Conservation (phyloP, 2,113 vertebrate genomes). For the Poeciliopsis prolifica region DNA sequence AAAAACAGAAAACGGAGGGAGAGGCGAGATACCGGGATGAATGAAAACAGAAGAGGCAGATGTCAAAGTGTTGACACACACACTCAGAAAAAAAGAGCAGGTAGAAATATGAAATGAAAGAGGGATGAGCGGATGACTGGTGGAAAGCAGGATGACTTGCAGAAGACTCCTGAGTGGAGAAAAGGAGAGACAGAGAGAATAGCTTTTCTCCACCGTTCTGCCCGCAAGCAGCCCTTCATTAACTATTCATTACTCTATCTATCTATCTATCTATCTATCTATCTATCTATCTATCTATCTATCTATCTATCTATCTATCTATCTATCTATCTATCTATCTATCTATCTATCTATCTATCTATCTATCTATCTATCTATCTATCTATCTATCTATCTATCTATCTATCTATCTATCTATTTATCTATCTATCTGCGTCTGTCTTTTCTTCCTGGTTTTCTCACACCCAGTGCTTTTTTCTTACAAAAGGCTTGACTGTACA, state of each 20-base stretch:
- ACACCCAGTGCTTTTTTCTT: conserved; percentile 31
- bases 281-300: conserved; percentile 59
- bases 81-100: not conserved
- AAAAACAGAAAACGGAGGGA: conserved; percentile 21
- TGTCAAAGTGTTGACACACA: conserved; percentile 16
- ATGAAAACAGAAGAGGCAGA: conserved; percentile 36
- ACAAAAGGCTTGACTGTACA: conserved; percentile 57
- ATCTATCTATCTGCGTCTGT: conserved; percentile 34
- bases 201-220: conserved; percentile 73
- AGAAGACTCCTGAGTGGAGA: conserved; percentile 53
- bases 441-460: conserved; percentile 45
- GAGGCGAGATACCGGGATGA: conserved; percentile 38
- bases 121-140: conserved; percentile 65
- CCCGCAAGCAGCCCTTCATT: conserved; percentile 80
- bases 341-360: conserved; percentile 54
- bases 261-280: conserved; percentile 60
- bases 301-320: conserved; percentile 51
- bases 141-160: conserved; percentile 61
- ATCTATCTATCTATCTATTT: conserved; percentile 38
- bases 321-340: conserved; percentile 42
- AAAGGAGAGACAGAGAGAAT: conserved; percentile 59
- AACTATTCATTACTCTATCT: conserved; percentile 79
- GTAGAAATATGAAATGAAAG: conserved; percentile 24
- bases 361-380: conserved; percentile 57
- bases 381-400: conserved; percentile 54